phyloP scores from a whole-genome alignment of 2,797 vertebrate genomes.

The Margarornis squamiger region DNA sequence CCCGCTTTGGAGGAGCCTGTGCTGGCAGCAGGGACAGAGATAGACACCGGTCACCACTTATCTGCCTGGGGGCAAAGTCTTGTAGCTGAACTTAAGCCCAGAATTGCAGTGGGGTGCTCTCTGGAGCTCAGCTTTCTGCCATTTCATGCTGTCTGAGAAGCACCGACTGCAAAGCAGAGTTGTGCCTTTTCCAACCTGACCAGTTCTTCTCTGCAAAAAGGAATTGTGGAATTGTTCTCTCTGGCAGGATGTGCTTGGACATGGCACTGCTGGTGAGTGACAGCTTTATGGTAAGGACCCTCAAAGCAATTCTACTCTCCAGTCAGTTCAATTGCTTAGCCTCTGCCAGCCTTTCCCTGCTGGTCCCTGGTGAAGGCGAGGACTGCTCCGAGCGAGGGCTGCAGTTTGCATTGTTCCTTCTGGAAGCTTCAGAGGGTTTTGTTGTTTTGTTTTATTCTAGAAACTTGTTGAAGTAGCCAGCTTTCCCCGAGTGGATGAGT shows the following conservation, averaged over 20 bases:
- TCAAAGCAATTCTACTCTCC: not conserved
- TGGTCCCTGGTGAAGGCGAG: not conserved
- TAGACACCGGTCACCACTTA: not conserved
- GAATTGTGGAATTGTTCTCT: not conserved
- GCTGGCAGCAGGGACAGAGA: constrained; percentile 1
- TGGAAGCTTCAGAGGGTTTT: constrained; percentile 38
- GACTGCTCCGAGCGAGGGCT: not conserved
- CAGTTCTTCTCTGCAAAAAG: constrained; percentile 1
- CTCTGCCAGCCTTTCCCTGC: not conserved
- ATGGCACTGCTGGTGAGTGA: not conserved
- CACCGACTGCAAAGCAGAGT: not conserved
- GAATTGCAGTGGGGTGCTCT: not conserved
- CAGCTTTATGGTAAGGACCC: constrained; percentile 48
- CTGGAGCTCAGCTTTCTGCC: not conserved
- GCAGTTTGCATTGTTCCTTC: constrained; percentile 38
- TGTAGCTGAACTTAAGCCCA: constrained; percentile 39
- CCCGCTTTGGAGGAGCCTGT: not conserved
- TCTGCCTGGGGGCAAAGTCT: constrained; percentile 52
- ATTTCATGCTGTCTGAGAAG: not conserved
- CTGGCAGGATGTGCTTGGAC: not conserved
- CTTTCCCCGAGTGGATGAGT: not conserved
- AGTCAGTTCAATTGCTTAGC: not conserved
- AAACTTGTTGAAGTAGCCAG: constrained; percentile 13
- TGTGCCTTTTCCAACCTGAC: not conserved
- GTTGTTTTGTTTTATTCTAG: constrained; percentile 17